Percentiles rank a stretch among this genome's conserved stretches.
Conservation (phyloP, 2,797 vertebrate species). For the Hippoglossus hippoglossus region DNA sequence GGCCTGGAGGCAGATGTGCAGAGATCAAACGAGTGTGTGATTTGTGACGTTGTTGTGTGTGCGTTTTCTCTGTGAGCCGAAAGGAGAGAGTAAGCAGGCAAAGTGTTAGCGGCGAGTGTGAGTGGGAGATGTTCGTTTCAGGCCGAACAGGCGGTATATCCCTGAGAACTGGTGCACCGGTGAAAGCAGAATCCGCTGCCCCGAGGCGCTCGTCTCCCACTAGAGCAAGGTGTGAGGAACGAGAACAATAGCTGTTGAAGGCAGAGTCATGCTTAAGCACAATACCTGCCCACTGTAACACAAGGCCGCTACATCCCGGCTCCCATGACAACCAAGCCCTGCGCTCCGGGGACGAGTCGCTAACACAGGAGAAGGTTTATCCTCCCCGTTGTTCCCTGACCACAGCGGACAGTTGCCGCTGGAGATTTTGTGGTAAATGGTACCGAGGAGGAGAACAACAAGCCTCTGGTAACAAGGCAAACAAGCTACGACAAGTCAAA, state of each 20-base stretch:
- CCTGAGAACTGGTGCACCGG: conserved; percentile 54
- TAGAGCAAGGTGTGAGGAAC: conserved; percentile 53
- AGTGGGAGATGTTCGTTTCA: conserved; percentile 33
- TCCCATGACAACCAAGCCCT: conserved; percentile 67
- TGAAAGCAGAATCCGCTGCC: conserved; percentile 43
- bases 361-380: conserved; percentile 20
- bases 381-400: conserved; percentile 36
- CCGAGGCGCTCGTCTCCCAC: conserved; percentile 41
- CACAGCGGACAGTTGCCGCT: not conserved
- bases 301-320: conserved; percentile 53
- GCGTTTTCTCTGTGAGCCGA: not conserved
- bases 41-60: conserved; percentile 9
- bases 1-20: conserved; percentile 30
- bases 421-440: not conserved
- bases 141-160: conserved; percentile 21
- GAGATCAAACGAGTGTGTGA: conserved; percentile 42
- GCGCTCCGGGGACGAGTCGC: conserved; percentile 19
- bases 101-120: conserved; percentile 21
- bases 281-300: conserved; percentile 48
- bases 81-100: conserved; percentile 21
- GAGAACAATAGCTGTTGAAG: conserved; percentile 62
- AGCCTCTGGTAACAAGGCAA: not conserved
- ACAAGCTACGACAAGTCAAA: not conserved
- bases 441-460: conserved; percentile 5
- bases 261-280: conserved; percentile 64